Evolutionary conservation across 2,113 vertebrate species (phyloP).

Genomic region (Puma concolor): DNA sequence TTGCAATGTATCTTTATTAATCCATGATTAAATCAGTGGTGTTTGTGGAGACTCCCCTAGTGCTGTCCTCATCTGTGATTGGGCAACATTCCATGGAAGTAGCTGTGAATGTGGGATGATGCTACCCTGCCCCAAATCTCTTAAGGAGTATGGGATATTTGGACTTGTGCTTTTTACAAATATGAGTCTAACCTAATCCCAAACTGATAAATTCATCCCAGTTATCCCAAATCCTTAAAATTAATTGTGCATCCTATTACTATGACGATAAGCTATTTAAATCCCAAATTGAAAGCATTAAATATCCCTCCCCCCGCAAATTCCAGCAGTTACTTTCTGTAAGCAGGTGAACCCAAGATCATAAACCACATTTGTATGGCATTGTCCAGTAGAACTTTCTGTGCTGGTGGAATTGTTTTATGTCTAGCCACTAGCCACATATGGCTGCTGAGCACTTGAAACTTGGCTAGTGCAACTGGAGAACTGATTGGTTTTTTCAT

Average conservation of each 20-base stretch:
- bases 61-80: neutral
- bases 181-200: neutral
- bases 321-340: neutral
- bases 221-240: neutral
- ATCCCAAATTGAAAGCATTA: neutral
- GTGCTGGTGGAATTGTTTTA: neutral
- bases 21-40: neutral
- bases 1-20: neutral
- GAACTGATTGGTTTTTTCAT: neutral
- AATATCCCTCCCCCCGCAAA: too few relatives aligned
- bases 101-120: neutral
- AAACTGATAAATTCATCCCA: neutral
- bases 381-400: too few relatives aligned
- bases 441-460: neutral
- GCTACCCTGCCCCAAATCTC: neutral
- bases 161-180: neutral
- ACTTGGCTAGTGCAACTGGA: neutral
- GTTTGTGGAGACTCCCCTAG: neutral
- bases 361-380: neutral
- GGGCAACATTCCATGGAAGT: neutral
- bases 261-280: neutral
- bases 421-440: neutral
- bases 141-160: neutral
- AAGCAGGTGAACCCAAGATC: neutral
- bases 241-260: neutral